A percentile compares a stretch with the other conserved stretches of the same genome.
These are phyloP conservation scores for Tamias sibiricus DNA, from an alignment of 2,113 vertebrate species.

Conservation along the genomic window DNA sequence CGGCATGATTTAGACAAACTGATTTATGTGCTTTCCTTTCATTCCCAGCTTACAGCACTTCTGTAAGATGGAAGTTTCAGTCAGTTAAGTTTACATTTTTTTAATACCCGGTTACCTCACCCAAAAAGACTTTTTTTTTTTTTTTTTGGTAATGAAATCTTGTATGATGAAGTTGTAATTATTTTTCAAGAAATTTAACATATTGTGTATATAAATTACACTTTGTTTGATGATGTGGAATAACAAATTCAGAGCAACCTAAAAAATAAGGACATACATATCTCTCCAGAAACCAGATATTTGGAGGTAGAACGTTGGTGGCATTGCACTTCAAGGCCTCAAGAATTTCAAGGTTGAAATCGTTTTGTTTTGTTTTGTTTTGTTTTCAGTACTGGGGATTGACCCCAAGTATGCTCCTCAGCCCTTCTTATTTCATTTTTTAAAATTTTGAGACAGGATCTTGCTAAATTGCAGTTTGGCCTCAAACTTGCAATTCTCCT, in stretches of 20 bases:
- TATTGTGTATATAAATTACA: neutral
- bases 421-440: neutral
- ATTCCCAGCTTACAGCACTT: neutral
- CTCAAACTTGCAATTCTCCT: neutral
- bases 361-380: no score
- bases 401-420: no score
- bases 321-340: neutral
- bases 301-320: neutral
- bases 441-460: neutral
- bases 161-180: neutral
- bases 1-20: neutral
- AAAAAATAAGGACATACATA: neutral
- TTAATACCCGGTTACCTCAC: neutral
- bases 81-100: neutral
- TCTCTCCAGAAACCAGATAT: neutral
- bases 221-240: neutral
- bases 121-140: neutral
- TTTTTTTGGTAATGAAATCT: neutral
- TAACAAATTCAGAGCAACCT: conserved; percentile 24
- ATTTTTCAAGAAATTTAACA: conserved; percentile 42
- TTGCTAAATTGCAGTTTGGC: neutral
- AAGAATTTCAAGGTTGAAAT: conserved; percentile 33
- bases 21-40: neutral
- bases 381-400: no score
- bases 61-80: neutral